Base-by-base conservation (phyloP, 2,797 vertebrate species). In the Neomorphus geoffroyi region DNA sequence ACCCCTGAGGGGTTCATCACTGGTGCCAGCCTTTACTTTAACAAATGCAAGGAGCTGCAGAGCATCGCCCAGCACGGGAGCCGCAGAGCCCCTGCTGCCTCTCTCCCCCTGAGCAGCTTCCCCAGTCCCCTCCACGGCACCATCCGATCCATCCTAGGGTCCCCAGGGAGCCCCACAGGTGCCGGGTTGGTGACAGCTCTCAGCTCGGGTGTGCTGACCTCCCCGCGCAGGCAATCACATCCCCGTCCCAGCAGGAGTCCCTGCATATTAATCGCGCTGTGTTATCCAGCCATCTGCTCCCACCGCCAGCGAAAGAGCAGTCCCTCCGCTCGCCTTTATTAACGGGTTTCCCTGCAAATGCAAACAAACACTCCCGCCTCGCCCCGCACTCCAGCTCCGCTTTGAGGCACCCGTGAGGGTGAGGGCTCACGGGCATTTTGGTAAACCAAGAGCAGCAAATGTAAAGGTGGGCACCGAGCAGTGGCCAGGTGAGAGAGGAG, bases 271-370 rank as follows among this genome's bases (percentile, higher is more conserved):
- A 95, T 86, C 15, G 80, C 28, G 4, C 85, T 3, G 87, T 1
- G 15, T 91, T 86, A 88, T 60, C 87, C 91, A 82, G 90, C 96
- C 95, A 96, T 95, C 96, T 96, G 93, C 75, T 95, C 89, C 83
- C 0, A 0, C 69, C 84, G 90, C 88, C 93, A 57, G 93, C 80
- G 66, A 96, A 96, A 93, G 96, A 97, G 92, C 92, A 94, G 73
- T 92, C 91, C 92, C 94, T 80, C 67, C 22, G 85, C 75, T 66
- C 92, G 87, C 93, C 93, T 77, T 90, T 79, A 93, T 89, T 90
- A 93, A 84, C 94, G 94, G 89, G 94, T 96, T 93, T 91, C 85
- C 91, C 80, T 84, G 28, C 11, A 81, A 94, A 92, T n/a, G 91
- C 94, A 97, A 97, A 96, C 93, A 95, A 94, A 79, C 73, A 69